phyloP scores from a whole-genome alignment of 1,140 invertebrate species.

The Procambarus clarkii region DNA sequence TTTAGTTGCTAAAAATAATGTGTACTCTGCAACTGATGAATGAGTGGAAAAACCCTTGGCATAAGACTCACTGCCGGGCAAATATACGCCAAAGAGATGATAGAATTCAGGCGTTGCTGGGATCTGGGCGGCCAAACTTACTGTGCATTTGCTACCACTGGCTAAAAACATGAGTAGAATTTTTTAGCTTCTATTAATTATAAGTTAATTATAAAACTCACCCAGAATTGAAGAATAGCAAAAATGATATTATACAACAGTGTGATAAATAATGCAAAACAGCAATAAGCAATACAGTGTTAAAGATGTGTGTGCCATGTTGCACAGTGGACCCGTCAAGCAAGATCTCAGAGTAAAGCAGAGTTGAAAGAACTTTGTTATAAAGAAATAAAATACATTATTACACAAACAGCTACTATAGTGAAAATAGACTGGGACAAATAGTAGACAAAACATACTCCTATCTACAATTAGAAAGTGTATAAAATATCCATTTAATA shows the following conservation, averaged over 20 bases:
- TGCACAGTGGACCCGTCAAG: neutral
- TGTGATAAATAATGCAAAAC: neutral
- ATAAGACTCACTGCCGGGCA: slow-evolving; percentile 4
- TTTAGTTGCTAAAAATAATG: slow-evolving; percentile 26
- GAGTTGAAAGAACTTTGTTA: neutral
- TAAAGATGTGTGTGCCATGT: neutral
- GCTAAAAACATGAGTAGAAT: neutral
- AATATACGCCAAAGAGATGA: neutral
- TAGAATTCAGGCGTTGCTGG: neutral
- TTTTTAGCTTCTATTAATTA: neutral
- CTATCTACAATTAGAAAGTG: neutral
- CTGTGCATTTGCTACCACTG: neutral
- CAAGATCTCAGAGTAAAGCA: neutral
- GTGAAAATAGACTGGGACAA: neutral
- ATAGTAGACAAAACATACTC: neutral
- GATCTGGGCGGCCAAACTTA: neutral
- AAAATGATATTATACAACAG: neutral
- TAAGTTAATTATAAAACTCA: neutral
- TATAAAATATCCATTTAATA: neutral
- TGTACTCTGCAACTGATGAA: neutral
- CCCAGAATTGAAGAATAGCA: neutral
- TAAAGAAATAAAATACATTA: neutral
- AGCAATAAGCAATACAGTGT: neutral
- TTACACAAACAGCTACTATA: neutral
- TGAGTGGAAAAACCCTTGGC: slow-evolving; percentile 11